Base-by-base conservation (phyloP, 2,888 invertebrate genomes). In the Chorisops tibialis region DNA sequence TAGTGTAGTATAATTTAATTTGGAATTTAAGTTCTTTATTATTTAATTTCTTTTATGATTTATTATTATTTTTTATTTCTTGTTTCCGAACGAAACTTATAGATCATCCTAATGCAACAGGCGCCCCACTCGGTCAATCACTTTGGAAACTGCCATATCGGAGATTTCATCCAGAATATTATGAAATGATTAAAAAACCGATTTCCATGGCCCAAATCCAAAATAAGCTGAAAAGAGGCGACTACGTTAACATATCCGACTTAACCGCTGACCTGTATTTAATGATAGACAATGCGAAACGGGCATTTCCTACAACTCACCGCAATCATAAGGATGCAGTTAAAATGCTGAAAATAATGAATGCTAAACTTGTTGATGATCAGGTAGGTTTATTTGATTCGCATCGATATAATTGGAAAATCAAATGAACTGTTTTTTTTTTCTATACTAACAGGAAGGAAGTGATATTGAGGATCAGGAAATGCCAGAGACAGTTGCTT, bases 211-310 rank as follows among this genome's bases (percentile, higher is more conserved):
- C 90, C 68, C 95, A 96, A 80, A 96, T 99, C 64, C 84, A 87
- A 68, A 87, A 87, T 62, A 93, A 92, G 75, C 82, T 93, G n/a
- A 83, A 87, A 70, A 87, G 86, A 67, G 90, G 90, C 21, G 86
- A 85, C 68, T 95, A 94, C 74, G 88, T 88, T 0, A 91, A 89
- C 11, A 81, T 96, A 1, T 89, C 89, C 24, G 93, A 96, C 75
- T 87, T 98, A 43, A 93, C 95, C 0, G 89, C 89, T 0, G 98
- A 99, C 74, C 85, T 99, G 81, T 95, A 94, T 73, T 86, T 96
- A 51, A 94, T 98, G 88, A 93, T 98, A 76, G 94, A 96, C 74
- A 99, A 99, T 79, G 98, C 98, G 11, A 92, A 91, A 74, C 87
- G 88, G 70, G 95, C 94, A 75, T 94, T 93, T 77, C 80, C 88